Evolutionary conservation across 2,797 vertebrate species (phyloP), one percentile per base, ranked within the genome.

Genomic region (Danionella dracula): DNA sequence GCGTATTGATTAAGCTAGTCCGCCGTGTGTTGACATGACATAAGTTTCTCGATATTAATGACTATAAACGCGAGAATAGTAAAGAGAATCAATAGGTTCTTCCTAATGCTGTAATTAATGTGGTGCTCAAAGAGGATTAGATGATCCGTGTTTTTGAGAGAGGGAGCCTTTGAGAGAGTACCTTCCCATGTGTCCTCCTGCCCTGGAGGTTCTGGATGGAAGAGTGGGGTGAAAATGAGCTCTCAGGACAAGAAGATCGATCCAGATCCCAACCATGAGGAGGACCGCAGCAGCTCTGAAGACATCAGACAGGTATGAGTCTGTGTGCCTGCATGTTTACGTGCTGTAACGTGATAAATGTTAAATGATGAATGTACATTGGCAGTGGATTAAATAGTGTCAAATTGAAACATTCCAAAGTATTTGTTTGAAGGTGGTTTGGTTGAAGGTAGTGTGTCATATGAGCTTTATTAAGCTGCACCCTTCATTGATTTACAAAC

Each of bases 291-390:
- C 8, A 8, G 48, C 62, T 76, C 70, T 62, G 87, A 89, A 5
- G 76, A 70, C 78, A 74, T 41, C 72, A 88, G 76, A 81, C 79
- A 84, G 66, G 88, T 89, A 57, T 83, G 83, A 75, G 34, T 12
- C 16, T 8, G 29, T 1, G 16, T 31, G 63, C 23, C 23, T 27
- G 23, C 23, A n/a, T n/a, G n/a, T n/a, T n/a, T n/a, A n/a, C 6
- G 23, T 27, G 23, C 9, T 19, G 9, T 12, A 23, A 16, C 15
- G 15, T 15, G 13, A 40, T 40, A 40, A 40, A 13, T 2, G 5
- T 27, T n/a, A n/a, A n/a, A n/a, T n/a, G n/a, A n/a, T n/a, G n/a
- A n/a, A n/a, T n/a, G n/a, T n/a, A n/a, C n/a, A n/a, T n/a, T n/a
- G n/a, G n/a, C n/a, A n/a, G n/a, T n/a, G n/a, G n/a, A n/a, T n/a